Base-by-base conservation (phyloP, 2,113 vertebrate species). In the Fregetta grallaria region DNA sequence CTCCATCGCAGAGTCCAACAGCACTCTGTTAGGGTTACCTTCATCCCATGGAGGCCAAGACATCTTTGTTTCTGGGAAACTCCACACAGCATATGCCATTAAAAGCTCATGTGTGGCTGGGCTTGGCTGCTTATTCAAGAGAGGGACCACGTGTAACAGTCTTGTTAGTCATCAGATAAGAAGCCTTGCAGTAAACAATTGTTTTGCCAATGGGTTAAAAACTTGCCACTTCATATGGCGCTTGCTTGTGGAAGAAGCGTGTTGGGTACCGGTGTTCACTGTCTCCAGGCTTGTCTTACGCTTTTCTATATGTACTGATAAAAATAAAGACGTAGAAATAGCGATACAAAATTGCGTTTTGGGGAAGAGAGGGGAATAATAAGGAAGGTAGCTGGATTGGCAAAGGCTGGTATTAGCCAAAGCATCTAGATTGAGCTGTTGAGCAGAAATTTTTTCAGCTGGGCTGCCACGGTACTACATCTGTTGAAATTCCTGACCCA, bases 401-500 rank as follows among this genome's bases (percentile, higher is more conserved):
- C 22, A 52, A 45, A 79, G 77, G 15, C 66, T 86, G 19, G 16
- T 44, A n/a, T 49, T 91, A 53, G 66, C 62, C 86, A 93, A 67
- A 90, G 59, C 70, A 85, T 66, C 50, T 81, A 84, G 30, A 52
- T 17, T 2, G 3, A 74, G 55, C 61, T 88, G 82, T 88, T 78
- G 32, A 87, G 71, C 49, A 77, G 63, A 75, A 77, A 17, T 52
- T 74, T 84, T 91, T 92, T 91, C 84, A 75, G n/a, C 63, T 84
- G 78, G 80, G 40, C 68, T 94, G 75, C 66, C 75, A 27, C 3
- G 10, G 44, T 63, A 32, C 36, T 88, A 78, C 61, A 80, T 94
- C 53, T 94, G 65, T 89, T 97, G 86, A 56, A 96, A 94, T 95
- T 84, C 73, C 27, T 89, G 83, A 86, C 42, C 71, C 14, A 1